Conservation (phyloP, 2,797 vertebrate genomes). For the Anguilla anguilla region DNA sequence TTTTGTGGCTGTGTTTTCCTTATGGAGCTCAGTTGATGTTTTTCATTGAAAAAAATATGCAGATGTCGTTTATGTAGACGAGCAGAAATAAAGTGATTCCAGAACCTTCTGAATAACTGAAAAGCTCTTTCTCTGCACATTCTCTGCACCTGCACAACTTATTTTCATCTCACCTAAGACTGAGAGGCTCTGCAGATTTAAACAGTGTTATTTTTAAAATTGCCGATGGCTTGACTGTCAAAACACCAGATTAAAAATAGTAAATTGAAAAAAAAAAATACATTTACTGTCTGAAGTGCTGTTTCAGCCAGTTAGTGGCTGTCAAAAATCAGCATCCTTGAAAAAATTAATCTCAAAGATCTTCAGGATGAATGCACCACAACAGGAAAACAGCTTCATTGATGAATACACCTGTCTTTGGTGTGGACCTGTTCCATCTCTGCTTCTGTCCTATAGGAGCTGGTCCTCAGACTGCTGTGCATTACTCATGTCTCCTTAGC, state of each 20-base stretch:
- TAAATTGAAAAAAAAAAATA: not conserved
- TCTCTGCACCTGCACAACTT: too few relatives aligned
- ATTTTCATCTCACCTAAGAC: too few relatives aligned
- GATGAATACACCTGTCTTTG: not conserved
- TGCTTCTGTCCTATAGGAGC: not conserved
- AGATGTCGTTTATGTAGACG: not conserved
- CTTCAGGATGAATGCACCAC: not conserved
- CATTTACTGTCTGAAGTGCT: not conserved
- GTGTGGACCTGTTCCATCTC: not conserved
- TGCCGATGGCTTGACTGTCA: not conserved
- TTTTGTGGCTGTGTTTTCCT: not conserved
- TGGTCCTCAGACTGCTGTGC: not conserved
- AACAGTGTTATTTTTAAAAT: too few relatives aligned
- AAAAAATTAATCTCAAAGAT: not conserved
- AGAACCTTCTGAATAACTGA: not conserved
- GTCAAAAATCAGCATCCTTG: not conserved
- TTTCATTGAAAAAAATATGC: not conserved
- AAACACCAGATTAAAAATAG: not conserved
- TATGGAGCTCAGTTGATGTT: not conserved
- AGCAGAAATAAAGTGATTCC: too few relatives aligned
- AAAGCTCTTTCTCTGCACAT: not conserved
- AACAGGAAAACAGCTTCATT: not conserved
- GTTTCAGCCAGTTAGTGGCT: not conserved
- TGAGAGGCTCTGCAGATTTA: too few relatives aligned
- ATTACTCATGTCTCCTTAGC: constrained; percentile 3